A percentile compares a stretch with the other conserved stretches of the same genome.
Evolutionary conservation across 2,113 vertebrate species (phyloP).

Genomic region (Sebastes schlegelii): DNA sequence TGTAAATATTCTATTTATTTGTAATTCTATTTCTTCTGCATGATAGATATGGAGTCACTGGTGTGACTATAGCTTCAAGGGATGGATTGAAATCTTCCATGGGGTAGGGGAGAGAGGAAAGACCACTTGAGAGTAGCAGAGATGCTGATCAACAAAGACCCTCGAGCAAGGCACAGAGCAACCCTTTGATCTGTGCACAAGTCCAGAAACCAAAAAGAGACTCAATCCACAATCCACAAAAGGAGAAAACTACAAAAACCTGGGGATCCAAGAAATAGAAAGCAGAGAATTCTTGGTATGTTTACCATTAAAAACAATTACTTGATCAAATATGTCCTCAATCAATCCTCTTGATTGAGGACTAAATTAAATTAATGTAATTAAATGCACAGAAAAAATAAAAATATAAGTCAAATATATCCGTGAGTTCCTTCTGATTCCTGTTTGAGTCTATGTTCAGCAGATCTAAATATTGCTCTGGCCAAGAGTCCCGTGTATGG

Average conservation of each 20-base stretch:
- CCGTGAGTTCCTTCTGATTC: neutral
- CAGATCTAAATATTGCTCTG: neutral
- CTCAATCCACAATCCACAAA: neutral
- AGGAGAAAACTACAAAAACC: neutral
- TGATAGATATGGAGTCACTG: conserved; percentile 48
- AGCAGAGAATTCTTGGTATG: neutral
- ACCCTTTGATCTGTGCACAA: neutral
- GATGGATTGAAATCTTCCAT: conserved; percentile 29
- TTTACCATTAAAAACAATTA: neutral
- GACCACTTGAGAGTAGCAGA: conserved; percentile 27
- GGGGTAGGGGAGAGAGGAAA: conserved; percentile 6
- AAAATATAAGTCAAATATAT: neutral
- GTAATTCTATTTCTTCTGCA: conserved; percentile 26
- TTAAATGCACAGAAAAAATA: neutral
- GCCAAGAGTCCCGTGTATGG: neutral
- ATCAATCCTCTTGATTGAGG: too few relatives aligned
- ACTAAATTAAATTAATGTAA: too few relatives aligned
- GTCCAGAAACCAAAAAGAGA: neutral
- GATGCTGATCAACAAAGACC: conserved; percentile 26
- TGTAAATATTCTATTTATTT: conserved; percentile 48
- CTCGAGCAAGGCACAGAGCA: conserved; percentile 8
- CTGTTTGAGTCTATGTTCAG: neutral
- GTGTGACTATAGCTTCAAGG: conserved; percentile 50
- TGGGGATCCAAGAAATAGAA: neutral
- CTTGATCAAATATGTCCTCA: neutral